These are phyloP conservation scores for Mus spicilegus DNA, from an alignment of 2,113 vertebrate species.

Conservation along the genomic window DNA sequence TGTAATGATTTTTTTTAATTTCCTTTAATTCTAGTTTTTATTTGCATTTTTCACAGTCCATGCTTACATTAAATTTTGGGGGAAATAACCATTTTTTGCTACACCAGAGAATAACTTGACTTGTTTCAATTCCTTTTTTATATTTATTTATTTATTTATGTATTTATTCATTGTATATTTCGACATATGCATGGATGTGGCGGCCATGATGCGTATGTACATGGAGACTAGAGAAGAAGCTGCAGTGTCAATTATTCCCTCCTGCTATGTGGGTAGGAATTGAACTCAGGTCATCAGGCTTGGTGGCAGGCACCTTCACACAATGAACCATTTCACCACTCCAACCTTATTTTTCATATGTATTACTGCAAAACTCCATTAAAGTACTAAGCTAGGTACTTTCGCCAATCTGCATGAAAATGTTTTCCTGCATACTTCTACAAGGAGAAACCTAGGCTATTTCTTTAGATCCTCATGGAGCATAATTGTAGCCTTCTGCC, in stretches of 20 bases:
- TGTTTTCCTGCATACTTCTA: not conserved
- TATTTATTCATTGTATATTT: not conserved
- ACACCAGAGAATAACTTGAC: not conserved
- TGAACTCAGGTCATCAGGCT: not conserved
- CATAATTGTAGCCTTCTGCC: not conserved
- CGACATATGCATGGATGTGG: not conserved
- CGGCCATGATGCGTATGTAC: not conserved
- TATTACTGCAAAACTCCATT: not conserved
- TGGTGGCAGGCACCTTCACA: not conserved
- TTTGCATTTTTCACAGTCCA: not conserved
- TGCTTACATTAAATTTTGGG: conserved; percentile 20
- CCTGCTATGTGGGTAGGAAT: too few relatives aligned
- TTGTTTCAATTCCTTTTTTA: not conserved
- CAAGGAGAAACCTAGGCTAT: not conserved
- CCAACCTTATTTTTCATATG: not conserved
- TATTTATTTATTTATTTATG: not conserved
- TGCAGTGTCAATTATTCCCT: not conserved
- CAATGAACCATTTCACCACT: too few relatives aligned
- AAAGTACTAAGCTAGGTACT: not conserved
- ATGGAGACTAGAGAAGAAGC: not conserved
- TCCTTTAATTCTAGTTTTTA: not conserved
- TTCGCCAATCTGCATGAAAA: not conserved
- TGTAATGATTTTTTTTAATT: not conserved
- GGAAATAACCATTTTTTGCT: not conserved
- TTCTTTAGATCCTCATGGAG: not conserved